Evolutionary conservation across 2,888 invertebrate species (phyloP).

Genomic region (Phragmatobia fuliginosa): DNA sequence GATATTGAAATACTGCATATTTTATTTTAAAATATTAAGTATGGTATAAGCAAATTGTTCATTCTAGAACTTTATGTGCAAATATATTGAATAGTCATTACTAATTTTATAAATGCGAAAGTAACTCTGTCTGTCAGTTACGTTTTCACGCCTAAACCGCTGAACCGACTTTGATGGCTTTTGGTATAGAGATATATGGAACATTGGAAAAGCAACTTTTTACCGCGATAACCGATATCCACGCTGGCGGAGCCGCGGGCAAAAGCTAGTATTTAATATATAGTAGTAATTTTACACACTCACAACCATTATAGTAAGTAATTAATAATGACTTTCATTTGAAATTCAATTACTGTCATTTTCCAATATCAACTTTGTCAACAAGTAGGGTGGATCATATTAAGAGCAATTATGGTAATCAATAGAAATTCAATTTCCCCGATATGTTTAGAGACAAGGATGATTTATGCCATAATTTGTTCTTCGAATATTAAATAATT

Average conservation of each 20-base stretch:
- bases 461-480: slow-evolving; percentile 40
- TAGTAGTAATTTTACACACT: not conserved
- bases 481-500: slow-evolving; percentile 41
- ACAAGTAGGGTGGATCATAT: slow-evolving; percentile 6
- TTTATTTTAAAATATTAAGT: not conserved
- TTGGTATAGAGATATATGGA: no score
- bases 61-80: no score
- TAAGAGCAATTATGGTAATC: slow-evolving; percentile 21
- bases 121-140: no score
- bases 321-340: not conserved
- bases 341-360: not conserved
- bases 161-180: no score
- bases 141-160: no score
- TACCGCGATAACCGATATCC: no score
- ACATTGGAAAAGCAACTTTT: no score
- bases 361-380: not conserved
- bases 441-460: slow-evolving; percentile 31
- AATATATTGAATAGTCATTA: no score
- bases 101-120: no score
- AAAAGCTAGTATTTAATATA: not conserved
- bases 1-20: not conserved
- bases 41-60: no score
- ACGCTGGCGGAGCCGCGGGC: no score
- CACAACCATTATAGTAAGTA: not conserved
- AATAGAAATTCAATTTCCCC: slow-evolving; percentile 18